phyloP scores from a whole-genome alignment of 2,888 invertebrate species.

The Cerastis leucographa region DNA sequence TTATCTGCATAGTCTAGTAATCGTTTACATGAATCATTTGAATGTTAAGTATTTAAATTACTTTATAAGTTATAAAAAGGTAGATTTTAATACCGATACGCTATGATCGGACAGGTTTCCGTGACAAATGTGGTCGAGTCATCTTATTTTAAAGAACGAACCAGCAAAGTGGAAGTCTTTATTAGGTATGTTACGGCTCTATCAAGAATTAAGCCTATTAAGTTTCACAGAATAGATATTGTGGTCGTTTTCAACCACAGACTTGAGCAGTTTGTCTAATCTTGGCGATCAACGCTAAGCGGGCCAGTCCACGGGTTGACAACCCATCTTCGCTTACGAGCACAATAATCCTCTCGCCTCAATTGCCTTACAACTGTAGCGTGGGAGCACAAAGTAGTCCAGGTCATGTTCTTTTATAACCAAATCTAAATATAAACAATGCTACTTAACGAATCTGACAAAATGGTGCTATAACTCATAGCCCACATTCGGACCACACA shows the following conservation, averaged over 20 bases:
- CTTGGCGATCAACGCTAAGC: conserved; percentile 18
- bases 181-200: background rate
- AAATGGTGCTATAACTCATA: conserved; percentile 38
- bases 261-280: conserved; percentile 20
- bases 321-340: conserved; percentile 51
- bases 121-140: conserved; percentile 46
- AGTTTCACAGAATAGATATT: conserved; percentile 33
- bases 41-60: conserved; percentile 61
- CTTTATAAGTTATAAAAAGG: conserved; percentile 32
- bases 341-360: conserved; percentile 46
- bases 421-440: conserved; percentile 46
- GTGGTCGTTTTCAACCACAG: conserved; percentile 1
- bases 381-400: conserved; percentile 53
- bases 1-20: conserved; percentile 50
- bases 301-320: conserved; percentile 22
- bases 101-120: conserved; percentile 2
- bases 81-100: conserved; percentile 41
- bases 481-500: conserved; percentile 35
- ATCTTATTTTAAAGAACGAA: conserved; percentile 60
- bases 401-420: conserved; percentile 58
- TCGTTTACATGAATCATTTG: conserved; percentile 61
- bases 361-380: conserved; percentile 47
- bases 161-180: conserved; percentile 24
- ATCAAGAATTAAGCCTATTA: conserved; percentile 31
- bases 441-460: conserved; percentile 31